Percentiles rank a stretch among this genome's conserved stretches.
Evolutionary conservation across 2,113 vertebrate genomes (phyloP).

Genomic region (Microcebus tavaratra): DNA sequence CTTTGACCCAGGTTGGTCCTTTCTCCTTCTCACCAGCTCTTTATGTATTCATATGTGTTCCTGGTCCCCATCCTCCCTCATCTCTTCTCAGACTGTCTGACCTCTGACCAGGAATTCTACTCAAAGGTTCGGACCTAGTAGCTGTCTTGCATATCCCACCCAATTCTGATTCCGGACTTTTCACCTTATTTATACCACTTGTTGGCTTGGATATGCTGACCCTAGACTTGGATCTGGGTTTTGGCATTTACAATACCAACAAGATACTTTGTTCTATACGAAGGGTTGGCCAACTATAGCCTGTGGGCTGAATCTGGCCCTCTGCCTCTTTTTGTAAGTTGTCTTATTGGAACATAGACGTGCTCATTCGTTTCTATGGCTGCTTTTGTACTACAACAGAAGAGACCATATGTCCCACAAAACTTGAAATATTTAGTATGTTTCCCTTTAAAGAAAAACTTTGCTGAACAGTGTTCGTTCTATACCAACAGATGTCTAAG

Average conservation of each 20-base stretch:
- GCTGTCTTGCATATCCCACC: neutral
- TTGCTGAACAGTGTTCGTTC: neutral
- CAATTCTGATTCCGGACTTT: neutral
- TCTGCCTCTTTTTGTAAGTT: neutral
- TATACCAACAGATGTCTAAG: neutral
- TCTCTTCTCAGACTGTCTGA: neutral
- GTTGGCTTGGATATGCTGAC: neutral
- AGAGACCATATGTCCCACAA: neutral
- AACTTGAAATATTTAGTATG: slow-evolving; percentile 38
- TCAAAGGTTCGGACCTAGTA: neutral
- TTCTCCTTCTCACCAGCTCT: neutral
- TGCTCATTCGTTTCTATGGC: neutral
- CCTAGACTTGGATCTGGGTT: neutral
- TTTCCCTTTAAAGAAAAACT: neutral
- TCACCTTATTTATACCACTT: neutral
- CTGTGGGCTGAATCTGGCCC: neutral
- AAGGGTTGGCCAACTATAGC: neutral
- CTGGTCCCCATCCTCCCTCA: neutral
- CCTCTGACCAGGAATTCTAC: neutral
- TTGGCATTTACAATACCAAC: neutral
- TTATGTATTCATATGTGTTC: neutral
- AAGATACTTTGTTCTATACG: neutral
- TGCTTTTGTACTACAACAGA: neutral
- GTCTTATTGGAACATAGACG: neutral
- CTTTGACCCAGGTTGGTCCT: neutral